Evolutionary conservation across 2,888 invertebrate species (phyloP), one percentile per base, ranked within the genome.

Genomic region (Epinotia nisella): DNA sequence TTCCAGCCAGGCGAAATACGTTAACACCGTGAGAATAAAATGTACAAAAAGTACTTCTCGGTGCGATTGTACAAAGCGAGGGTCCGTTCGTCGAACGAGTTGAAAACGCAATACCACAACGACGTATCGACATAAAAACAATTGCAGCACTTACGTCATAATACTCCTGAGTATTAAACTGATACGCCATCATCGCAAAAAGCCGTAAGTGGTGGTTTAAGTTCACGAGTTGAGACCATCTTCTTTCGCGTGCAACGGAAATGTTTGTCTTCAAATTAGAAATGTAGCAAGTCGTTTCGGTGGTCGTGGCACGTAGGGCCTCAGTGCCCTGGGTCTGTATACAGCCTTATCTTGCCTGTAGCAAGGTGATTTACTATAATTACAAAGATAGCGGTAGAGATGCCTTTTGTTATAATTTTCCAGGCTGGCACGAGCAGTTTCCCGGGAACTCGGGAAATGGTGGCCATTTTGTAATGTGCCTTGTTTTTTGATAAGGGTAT

Each of bases 361-460:
- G 92, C 91, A 90, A 93, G 93, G 92, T 93, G 93, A 93, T 93
- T 92, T 93, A 93, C 91, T 91, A 93, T 94, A 94, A 94, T 94
- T 94, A 94, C 92, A 92, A 91, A 94, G 94, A 94, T 94, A 94
- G 93, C 93, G 92, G 90, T 91, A 89, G 93, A 89, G 93, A 92
- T 91, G 92, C 92, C 93, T 93, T 92, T 93, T 93, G 93, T 93
- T 93, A 93, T 93, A 93, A 93, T 93, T 93, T 93, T 92, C 91
- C 92, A 90, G 92, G 90, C 90, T 85, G 39, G 88, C 90, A 88
- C 90, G 90, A 90, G 86, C 89, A 86, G 87, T 92, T 92, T 90
- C 90, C 90, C 91, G 91, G 89, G 90, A 91, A 91, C 91, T 92
- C 90, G 90, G 91, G 90, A 92, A 93, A 91, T 86, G 90, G 88